Evolutionary conservation across 2,888 invertebrate species (phyloP).

Genomic region (Podotricha telesiphe): DNA sequence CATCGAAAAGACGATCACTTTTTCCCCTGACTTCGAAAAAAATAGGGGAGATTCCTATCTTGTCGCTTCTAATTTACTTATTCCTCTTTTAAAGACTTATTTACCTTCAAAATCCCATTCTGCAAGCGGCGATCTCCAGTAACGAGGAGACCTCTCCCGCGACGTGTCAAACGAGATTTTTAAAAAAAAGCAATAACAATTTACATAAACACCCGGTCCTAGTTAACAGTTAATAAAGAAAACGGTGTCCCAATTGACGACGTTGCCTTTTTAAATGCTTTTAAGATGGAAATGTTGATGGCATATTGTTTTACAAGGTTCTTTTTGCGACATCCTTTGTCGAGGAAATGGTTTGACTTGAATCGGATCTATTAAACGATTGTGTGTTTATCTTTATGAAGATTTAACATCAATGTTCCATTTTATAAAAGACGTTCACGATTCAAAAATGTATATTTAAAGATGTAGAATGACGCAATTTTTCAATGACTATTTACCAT

Average conservation of each 20-base stretch:
- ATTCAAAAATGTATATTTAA: too few relatives aligned
- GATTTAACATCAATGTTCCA: background rate
- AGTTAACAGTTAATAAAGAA: constrained; percentile 83
- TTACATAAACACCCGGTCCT: constrained; percentile 82
- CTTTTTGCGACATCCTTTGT: constrained; percentile 52
- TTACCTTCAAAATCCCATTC: constrained; percentile 86
- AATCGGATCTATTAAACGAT: constrained; percentile 48
- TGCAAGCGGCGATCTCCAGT: constrained; percentile 71
- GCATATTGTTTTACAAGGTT: constrained; percentile 75
- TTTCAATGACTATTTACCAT: too few relatives aligned
- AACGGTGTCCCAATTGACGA: constrained; percentile 79
- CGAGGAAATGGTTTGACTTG: constrained; percentile 48
- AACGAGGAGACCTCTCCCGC: constrained; percentile 67
- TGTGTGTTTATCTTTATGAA: constrained; percentile 37
- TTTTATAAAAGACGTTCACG: background rate
- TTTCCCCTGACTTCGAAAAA: constrained; percentile 77
- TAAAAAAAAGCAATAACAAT: constrained; percentile 83
- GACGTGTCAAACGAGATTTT: constrained; percentile 80
- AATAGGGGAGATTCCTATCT: constrained; percentile 90
- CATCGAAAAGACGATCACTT: constrained; percentile 78
- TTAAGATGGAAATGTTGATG: constrained; percentile 77
- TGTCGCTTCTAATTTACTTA: constrained; percentile 91
- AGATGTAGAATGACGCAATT: too few relatives aligned
- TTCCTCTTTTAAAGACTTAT: constrained; percentile 89
- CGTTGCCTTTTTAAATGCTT: constrained; percentile 70